phyloP scores from a whole-genome alignment of 2,888 invertebrate genomes.

The Fragum sueziense region DNA sequence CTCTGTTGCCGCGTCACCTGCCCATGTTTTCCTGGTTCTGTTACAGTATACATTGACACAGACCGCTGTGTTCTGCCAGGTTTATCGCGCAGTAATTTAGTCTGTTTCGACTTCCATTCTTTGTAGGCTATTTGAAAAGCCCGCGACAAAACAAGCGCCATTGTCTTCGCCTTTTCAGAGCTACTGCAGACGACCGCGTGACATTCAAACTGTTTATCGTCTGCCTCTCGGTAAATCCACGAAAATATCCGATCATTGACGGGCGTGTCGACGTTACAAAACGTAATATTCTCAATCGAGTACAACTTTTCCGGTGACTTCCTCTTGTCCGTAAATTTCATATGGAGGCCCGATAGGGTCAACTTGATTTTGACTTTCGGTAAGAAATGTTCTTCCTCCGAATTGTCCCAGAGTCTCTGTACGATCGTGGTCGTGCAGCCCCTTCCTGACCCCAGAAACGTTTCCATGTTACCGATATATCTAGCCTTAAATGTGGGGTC shows the following conservation, averaged over 20 bases:
- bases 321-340: constrained; percentile 68
- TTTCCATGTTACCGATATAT: constrained; percentile 73
- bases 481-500: constrained; percentile 74
- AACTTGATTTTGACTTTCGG: constrained; percentile 66
- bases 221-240: constrained; percentile 71
- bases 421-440: constrained; percentile 74
- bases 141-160: constrained; percentile 73
- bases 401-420: constrained; percentile 77
- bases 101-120: constrained; percentile 73
- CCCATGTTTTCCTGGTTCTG: background rate
- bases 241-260: constrained; percentile 75
- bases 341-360: constrained; percentile 63
- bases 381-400: constrained; percentile 68
- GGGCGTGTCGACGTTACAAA: constrained; percentile 72
- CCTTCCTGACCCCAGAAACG: constrained; percentile 69
- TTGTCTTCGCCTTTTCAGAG: constrained; percentile 71
- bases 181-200: constrained; percentile 75
- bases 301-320: constrained; percentile 60
- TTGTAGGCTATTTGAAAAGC: constrained; percentile 78
- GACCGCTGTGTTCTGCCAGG: constrained; percentile 43
- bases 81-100: constrained; percentile 40
- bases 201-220: constrained; percentile 58
- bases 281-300: constrained; percentile 75
- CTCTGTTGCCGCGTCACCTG: background rate
- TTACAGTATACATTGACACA: constrained; percentile 34